Evolutionary conservation across 1,140 invertebrate species (phyloP), one percentile per base, ranked within the genome.

Genomic region (Aphelenchoides besseyi): DNA sequence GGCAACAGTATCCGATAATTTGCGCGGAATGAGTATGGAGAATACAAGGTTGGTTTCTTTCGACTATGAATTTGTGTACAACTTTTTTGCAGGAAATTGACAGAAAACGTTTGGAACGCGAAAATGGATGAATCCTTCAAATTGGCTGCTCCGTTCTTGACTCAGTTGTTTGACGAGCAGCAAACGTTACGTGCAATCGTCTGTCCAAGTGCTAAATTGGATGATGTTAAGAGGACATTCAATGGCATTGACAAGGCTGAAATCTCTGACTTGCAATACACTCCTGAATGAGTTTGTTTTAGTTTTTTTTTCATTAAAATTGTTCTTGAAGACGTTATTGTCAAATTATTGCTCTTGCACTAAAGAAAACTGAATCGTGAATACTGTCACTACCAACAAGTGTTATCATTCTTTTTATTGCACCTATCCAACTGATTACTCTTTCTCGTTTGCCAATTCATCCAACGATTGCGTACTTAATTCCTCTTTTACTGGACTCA

Each of bases 211-310:
- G 29, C n/a, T 28, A 59, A 59, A 28, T 28, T 59, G 12, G 12
- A 16, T 23, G 55, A 59, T 0, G 5, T 59, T 28, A 59, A 59
- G 55, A 28, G 29, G 1, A 1, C 3, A 16, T 59, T 59, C 55
- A 23, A 12, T 32, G 1, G 29, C 1, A 59, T 59, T 28, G 29
- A 59, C 1, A 1, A 16, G 12, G 29, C 29, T 32, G 29, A 16
- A 16, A 12, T 59, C 16, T 28, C 55, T 28, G 55, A 59, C 26
- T 59, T 59, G 55, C 55, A 59, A 28, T 59, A 59, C 55, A 59
- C 55, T 59, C 55, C 55, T 16, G 55, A 16, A 59, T n/a, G n/a
- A n/a, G n/a, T n/a, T n/a, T n/a, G n/a, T n/a, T n/a, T n/a, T n/a
- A n/a, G n/a, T n/a, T n/a, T n/a, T n/a, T n/a, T n/a, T n/a, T n/a